Conservation (phyloP, 1,140 invertebrate genomes). For the Anthonomus grandis region DNA sequence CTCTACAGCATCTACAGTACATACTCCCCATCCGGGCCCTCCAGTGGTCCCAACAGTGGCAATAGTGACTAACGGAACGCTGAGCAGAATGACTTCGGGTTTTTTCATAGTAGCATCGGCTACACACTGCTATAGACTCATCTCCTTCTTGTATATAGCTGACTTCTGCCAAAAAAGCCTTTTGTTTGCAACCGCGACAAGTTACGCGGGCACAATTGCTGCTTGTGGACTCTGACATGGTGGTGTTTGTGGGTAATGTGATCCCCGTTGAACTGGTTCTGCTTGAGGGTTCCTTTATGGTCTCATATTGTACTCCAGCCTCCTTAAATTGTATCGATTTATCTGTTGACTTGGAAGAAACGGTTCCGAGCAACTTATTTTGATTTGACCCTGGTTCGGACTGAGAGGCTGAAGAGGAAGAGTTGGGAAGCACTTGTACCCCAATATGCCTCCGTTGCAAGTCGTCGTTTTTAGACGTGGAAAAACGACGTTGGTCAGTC, state of each 20-base stretch:
- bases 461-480: not conserved
- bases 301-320: too few species aligned
- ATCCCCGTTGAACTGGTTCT: too few species aligned
- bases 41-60: slow-evolving; percentile 15
- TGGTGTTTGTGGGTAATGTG: not conserved
- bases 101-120: slow-evolving; percentile 12
- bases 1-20: slow-evolving; percentile 18
- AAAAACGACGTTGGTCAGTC: too few species aligned
- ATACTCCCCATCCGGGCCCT: not conserved
- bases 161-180: slow-evolving; percentile 14
- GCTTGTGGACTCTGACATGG: not conserved
- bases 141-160: slow-evolving; percentile 12
- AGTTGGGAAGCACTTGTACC: not conserved
- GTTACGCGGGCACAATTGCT: slow-evolving; percentile 1
- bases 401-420: not conserved
- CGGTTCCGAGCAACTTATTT: too few species aligned
- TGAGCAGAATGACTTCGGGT: not conserved
- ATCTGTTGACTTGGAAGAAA: too few species aligned
- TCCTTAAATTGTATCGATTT: too few species aligned
- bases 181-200: slow-evolving; percentile 16
- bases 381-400: too few species aligned
- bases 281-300: too few species aligned
- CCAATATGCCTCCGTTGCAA: not conserved
- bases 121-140: slow-evolving; percentile 3
- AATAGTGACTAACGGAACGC: not conserved